These are phyloP conservation scores for Hydrolagus colliei DNA, from an alignment of 2,797 vertebrate species.

Conservation along the genomic window DNA sequence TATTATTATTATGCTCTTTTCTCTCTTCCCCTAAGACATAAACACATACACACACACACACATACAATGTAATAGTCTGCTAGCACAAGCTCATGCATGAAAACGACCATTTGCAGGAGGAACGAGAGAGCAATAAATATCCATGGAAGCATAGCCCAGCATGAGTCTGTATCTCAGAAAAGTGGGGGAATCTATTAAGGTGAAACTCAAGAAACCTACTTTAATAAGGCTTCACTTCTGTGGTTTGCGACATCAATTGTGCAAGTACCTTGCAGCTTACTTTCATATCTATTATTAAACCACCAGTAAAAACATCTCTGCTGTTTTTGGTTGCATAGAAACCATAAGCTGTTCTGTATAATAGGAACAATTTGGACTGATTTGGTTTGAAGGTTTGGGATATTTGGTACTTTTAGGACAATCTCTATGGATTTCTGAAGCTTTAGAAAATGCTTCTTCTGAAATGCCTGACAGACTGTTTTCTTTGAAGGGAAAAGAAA, in stretches of 20 bases:
- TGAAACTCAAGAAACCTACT: no score
- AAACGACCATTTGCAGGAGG: no score
- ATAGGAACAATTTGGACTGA: neutral
- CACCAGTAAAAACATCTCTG: slow-evolving; percentile 4
- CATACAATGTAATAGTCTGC: no score
- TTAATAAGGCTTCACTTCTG: neutral
- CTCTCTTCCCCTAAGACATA: no score
- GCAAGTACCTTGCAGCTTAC: neutral
- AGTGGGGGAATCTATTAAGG: no score
- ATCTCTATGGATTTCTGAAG: neutral
- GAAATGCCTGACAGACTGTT: neutral
- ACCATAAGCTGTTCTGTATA: neutral
- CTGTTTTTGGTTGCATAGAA: neutral
- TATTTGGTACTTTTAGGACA: neutral
- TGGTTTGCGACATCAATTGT: slow-evolving; percentile 12
- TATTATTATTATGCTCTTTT: no score
- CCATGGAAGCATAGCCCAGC: no score
- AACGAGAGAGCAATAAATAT: no score
- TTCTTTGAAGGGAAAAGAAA: neutral
- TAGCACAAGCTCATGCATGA: no score
- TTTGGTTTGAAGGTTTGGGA: neutral
- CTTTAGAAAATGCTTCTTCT: neutral
- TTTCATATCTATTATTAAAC: slow-evolving; percentile 16
- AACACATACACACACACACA: no score
- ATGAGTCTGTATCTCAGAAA: no score